Percentiles rank a stretch among this genome's conserved stretches.
These are phyloP conservation scores for Sitta carolinensis DNA, from an alignment of 2,797 vertebrate genomes.

Conservation along the genomic window DNA sequence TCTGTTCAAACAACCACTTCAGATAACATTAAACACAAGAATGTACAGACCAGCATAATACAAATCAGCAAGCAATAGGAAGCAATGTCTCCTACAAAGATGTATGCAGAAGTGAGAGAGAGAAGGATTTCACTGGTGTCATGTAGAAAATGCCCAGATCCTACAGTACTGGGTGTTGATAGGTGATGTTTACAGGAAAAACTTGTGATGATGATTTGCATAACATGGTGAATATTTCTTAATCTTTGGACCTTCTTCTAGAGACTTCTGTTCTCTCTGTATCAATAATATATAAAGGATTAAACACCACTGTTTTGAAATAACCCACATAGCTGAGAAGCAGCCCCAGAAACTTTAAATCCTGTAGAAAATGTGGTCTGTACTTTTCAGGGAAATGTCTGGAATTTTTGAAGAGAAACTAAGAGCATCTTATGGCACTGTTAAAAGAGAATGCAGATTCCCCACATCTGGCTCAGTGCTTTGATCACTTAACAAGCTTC, in stretches of 20 bases:
- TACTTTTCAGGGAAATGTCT: background rate
- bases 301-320: background rate
- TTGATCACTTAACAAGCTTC: background rate
- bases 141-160: background rate
- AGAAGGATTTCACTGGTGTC: background rate
- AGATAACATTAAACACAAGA: background rate
- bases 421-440: background rate
- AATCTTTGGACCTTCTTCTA: background rate
- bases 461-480: background rate
- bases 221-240: background rate
- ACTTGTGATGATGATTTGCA: background rate
- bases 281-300: background rate
- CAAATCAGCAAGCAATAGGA: background rate
- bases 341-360: background rate
- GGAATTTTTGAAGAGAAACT: background rate
- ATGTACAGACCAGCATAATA: background rate
- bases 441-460: background rate
- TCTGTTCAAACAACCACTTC: background rate
- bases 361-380: background rate
- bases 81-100: background rate
- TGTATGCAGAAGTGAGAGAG: background rate
- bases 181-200: background rate
- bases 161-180: background rate
- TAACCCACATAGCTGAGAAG: background rate
- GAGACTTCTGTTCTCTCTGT: background rate